phyloP scores from a whole-genome alignment of 2,113 vertebrate genomes.

The Collichthys lucidus region DNA sequence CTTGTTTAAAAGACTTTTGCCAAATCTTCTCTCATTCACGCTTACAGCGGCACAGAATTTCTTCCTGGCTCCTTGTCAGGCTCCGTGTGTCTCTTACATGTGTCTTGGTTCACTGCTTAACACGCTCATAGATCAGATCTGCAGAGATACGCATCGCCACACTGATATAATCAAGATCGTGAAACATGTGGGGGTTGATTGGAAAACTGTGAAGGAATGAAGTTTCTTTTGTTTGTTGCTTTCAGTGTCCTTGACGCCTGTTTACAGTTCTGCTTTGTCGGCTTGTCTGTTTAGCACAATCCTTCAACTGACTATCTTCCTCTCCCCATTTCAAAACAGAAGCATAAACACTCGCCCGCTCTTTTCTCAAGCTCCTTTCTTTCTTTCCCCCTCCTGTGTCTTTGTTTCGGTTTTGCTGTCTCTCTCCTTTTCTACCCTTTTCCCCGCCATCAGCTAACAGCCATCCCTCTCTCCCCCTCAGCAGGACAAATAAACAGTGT shows the following conservation, averaged over 20 bases:
- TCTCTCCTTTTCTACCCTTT: slow-evolving; percentile 28
- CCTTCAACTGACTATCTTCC: not conserved
- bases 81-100: slow-evolving; percentile 45
- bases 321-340: slow-evolving; percentile 30
- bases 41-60: slow-evolving; percentile 27
- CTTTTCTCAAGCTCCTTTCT: slow-evolving; percentile 25
- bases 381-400: not conserved
- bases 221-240: slow-evolving; percentile 6
- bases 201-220: slow-evolving; percentile 11
- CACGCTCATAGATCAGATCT: slow-evolving; percentile 46
- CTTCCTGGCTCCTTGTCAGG: slow-evolving; percentile 26
- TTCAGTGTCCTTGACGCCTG: slow-evolving; percentile 2
- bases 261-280: slow-evolving; percentile 18
- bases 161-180: slow-evolving; percentile 24
- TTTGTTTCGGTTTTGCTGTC: slow-evolving; percentile 30
- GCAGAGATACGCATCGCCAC: slow-evolving; percentile 8
- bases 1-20: slow-evolving; percentile 55
- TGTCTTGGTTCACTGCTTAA: slow-evolving; percentile 10
- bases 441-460: slow-evolving; percentile 42
- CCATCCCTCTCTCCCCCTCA: slow-evolving; percentile 44
- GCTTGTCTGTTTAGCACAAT: not conserved
- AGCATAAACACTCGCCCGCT: slow-evolving; percentile 4
- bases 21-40: slow-evolving; percentile 43
- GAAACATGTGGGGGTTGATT: not conserved
- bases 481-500: slow-evolving; percentile 77